A percentile compares a stretch with the other conserved stretches of the same genome.
Evolutionary conservation across 23 tunicate species (phyloP).

Genomic region (Halocynthia roretzi): DNA sequence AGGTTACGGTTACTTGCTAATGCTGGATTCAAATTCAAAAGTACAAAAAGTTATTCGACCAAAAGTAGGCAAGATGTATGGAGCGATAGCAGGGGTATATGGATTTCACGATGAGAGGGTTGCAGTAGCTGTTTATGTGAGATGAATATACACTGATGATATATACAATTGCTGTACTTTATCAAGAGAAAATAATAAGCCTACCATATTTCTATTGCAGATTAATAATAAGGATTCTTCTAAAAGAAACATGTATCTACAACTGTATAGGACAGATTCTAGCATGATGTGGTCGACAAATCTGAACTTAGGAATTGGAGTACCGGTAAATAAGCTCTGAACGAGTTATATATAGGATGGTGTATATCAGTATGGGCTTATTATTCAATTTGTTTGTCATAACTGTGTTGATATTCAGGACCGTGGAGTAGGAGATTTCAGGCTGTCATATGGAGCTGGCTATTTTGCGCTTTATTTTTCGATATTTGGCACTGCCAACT

Average conservation of each 20-base stretch:
- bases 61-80: slow-evolving; percentile 22
- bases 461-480: slow-evolving; percentile 52
- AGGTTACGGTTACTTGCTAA: slow-evolving; percentile 35
- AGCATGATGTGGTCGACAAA: slow-evolving; percentile 52
- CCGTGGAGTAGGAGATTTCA: slow-evolving; percentile 65
- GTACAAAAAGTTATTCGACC: slow-evolving; percentile 29
- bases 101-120: slow-evolving; percentile 69
- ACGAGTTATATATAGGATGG: neutral
- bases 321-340: slow-evolving; percentile 43
- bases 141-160: slow-evolving; percentile 6
- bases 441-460: slow-evolving; percentile 62
- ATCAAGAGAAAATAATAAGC: neutral
- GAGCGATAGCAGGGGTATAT: slow-evolving; percentile 43
- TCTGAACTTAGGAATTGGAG: slow-evolving; percentile 58
- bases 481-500: slow-evolving; percentile 55
- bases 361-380: neutral
- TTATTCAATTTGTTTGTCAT: neutral
- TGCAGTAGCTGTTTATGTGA: slow-evolving; percentile 51
- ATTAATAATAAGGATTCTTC: neutral
- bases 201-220: slow-evolving; percentile 3
- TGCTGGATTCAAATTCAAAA: slow-evolving; percentile 23
- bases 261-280: slow-evolving; percentile 48
- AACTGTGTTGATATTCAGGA: slow-evolving; percentile 36
- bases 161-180: neutral
- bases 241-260: slow-evolving; percentile 38